A percentile compares a stretch with the other conserved stretches of the same genome.
phyloP scores from a whole-genome alignment of 2,797 vertebrate genomes.

The Xenops minutus region DNA sequence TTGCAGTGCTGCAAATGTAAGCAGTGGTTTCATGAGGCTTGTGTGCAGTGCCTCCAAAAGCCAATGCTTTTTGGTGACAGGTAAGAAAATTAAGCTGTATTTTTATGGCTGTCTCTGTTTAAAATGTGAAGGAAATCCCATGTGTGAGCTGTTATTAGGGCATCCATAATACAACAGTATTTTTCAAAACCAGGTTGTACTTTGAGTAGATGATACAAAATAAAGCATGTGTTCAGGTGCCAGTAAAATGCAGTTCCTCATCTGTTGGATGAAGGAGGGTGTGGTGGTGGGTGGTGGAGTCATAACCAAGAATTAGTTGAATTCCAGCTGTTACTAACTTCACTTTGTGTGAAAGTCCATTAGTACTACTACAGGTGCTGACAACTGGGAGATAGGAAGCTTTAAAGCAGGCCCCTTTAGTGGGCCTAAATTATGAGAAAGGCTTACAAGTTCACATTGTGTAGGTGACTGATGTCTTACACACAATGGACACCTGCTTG shows the following conservation, averaged over 20 bases:
- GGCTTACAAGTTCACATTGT: neutral
- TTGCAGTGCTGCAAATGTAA: constrained; percentile 95
- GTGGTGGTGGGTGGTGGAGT: neutral
- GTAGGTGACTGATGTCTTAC: neutral
- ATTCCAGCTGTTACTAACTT: neutral
- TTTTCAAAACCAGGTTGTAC: accelerated
- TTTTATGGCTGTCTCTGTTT: neutral
- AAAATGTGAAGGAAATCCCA: neutral
- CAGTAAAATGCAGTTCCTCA: neutral
- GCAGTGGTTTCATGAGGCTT: constrained; percentile 99
- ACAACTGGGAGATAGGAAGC: neutral
- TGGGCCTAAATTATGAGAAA: neutral
- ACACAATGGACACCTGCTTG: neutral
- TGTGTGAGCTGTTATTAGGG: neutral
- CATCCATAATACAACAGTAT: neutral
- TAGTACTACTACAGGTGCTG: neutral
- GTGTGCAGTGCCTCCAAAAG: constrained; percentile 94
- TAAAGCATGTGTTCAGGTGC: neutral
- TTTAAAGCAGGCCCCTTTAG: neutral
- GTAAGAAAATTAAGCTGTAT: constrained; percentile 71
- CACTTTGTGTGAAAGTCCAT: neutral
- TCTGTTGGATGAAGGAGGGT: neutral
- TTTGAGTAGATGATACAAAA: neutral
- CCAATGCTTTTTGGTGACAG: constrained; percentile 98
- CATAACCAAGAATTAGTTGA: neutral